Conservation (phyloP, 2,113 vertebrate genomes). For the Zootoca vivipara region DNA sequence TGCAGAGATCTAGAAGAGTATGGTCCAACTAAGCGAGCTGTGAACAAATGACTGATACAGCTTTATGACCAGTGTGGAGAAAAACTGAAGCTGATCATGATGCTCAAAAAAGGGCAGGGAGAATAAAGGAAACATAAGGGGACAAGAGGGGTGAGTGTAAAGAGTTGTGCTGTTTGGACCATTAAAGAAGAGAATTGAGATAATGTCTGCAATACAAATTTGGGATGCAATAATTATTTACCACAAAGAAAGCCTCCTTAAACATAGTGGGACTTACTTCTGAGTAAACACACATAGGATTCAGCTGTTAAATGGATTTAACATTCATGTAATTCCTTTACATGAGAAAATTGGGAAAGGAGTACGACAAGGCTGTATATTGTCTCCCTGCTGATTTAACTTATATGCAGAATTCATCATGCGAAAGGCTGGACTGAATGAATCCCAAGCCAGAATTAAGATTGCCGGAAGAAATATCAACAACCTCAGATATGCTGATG, state of each 20-base stretch:
- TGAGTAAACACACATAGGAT: not conserved
- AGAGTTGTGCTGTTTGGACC: not conserved
- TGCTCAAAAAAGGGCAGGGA: not conserved
- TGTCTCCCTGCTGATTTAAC: too few species aligned
- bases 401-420: too few species aligned
- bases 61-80: not conserved
- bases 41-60: constrained; percentile 1
- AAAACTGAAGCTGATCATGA: not conserved
- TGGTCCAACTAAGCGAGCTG: not conserved
- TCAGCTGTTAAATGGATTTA: not conserved
- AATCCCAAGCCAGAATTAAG: too few species aligned
- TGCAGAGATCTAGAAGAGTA: constrained; percentile 1
- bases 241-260: too few species aligned
- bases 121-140: not conserved
- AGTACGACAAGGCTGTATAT: too few species aligned
- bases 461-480: too few species aligned
- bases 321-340: not conserved
- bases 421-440: too few species aligned
- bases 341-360: too few species aligned
- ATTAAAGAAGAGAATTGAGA: not conserved
- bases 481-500: too few species aligned
- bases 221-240: not conserved
- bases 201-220: not conserved
- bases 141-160: not conserved
- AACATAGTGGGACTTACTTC: not conserved